Percentiles rank a stretch among this genome's conserved stretches.
These are phyloP conservation scores for Plutomurus gul DNA, from an alignment of 1,140 invertebrate genomes.

Conservation along the genomic window DNA sequence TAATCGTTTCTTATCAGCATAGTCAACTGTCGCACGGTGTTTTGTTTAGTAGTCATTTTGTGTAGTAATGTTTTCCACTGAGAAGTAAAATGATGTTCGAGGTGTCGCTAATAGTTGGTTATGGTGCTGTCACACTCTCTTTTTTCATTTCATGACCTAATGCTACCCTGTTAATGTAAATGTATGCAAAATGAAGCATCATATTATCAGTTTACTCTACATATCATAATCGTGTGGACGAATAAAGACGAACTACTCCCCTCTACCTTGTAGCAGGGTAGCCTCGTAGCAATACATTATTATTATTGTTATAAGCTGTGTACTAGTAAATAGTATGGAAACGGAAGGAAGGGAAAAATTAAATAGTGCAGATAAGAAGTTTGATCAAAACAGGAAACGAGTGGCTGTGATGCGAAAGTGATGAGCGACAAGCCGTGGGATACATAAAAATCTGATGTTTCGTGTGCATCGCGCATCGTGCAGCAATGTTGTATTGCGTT, in stretches of 20 bases:
- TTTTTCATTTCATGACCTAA: too few relatives aligned
- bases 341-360: neutral
- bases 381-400: conserved; percentile 1
- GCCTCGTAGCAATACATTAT: too few relatives aligned
- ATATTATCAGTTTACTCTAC: neutral
- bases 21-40: too few relatives aligned
- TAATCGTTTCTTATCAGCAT: too few relatives aligned
- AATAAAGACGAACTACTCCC: too few relatives aligned
- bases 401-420: conserved; percentile 8
- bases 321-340: neutral
- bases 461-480: neutral
- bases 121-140: too few relatives aligned
- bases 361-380: neutral
- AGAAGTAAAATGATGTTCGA: too few relatives aligned
- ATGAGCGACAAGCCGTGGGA: neutral
- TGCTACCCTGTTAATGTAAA: neutral
- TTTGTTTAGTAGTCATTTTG: too few relatives aligned
- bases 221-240: too few relatives aligned
- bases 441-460: neutral
- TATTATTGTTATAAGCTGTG: neutral
- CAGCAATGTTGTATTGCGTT: neutral
- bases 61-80: too few relatives aligned
- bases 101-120: too few relatives aligned
- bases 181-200: neutral
- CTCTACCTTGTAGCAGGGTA: too few relatives aligned